phyloP scores from a whole-genome alignment of 1,140 invertebrate genomes.

The Coenobita brevimanus region DNA sequence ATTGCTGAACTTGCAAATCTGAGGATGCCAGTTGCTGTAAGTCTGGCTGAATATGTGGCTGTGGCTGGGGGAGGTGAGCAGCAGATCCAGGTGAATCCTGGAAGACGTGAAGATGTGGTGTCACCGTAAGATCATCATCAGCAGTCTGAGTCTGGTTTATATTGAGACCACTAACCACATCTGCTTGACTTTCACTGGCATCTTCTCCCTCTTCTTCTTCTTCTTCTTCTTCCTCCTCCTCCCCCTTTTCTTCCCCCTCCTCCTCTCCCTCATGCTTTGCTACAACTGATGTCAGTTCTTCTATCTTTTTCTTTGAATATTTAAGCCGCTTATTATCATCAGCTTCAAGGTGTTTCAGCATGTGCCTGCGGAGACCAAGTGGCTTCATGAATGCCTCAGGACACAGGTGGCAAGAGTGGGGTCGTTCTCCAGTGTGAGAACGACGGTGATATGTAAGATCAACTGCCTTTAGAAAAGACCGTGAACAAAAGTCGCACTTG shows the following conservation, averaged over 20 bases:
- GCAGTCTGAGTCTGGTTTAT: too few species aligned
- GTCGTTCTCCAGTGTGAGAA: conserved; percentile 72
- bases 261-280: not conserved
- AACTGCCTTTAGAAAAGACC: conserved; percentile 53
- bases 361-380: conserved; percentile 46
- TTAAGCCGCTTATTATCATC: conserved; percentile 51
- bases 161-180: too few species aligned
- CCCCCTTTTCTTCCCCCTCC: not conserved
- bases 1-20: conserved; percentile 49
- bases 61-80: not conserved
- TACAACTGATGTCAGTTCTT: conserved; percentile 50
- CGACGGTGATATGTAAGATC: conserved; percentile 71
- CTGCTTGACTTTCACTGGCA: too few species aligned
- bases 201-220: not conserved
- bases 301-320: conserved; percentile 60
- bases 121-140: not conserved
- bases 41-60: conserved; percentile 23
- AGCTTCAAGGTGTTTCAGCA: conserved; percentile 37
- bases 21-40: conserved; percentile 45
- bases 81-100: not conserved
- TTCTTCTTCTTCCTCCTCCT: not conserved
- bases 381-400: conserved; percentile 72
- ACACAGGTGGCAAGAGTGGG: conserved; percentile 74
- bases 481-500: conserved; percentile 73
- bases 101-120: conserved; percentile 36